A percentile compares a stretch with the other conserved stretches of the same genome.
phyloP scores from a whole-genome alignment of 2,888 invertebrate genomes.

The Trichogramma dendrolimi region DNA sequence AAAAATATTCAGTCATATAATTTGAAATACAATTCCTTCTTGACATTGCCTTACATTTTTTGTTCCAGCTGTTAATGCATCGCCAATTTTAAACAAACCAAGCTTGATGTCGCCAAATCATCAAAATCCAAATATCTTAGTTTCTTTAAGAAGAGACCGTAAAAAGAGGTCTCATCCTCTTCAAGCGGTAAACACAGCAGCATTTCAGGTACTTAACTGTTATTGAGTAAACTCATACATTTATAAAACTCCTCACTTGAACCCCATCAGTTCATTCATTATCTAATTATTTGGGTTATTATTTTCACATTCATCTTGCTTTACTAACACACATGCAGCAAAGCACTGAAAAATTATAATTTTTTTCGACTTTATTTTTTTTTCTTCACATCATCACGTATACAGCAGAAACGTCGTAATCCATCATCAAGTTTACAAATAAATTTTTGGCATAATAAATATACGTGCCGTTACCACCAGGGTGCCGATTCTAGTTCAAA shows the following conservation, averaged over 20 bases:
- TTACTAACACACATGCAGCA: constrained; percentile 4
- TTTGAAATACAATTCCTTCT: constrained; percentile 4
- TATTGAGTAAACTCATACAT: constrained; percentile 2
- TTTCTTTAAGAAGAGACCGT: constrained; percentile 50
- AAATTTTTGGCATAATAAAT: constrained; percentile 37
- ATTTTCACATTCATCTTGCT: neutral
- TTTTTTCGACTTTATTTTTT: constrained; percentile 1
- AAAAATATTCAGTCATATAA: constrained; percentile 6
- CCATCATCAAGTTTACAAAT: constrained; percentile 37
- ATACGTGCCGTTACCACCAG: constrained; percentile 48
- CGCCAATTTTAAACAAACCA: constrained; percentile 55
- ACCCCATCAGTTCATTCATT: constrained; percentile 19
- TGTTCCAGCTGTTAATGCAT: constrained; percentile 41
- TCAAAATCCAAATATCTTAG: constrained; percentile 45
- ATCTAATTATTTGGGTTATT: neutral
- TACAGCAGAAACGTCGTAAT: constrained; percentile 35
- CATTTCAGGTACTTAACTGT: constrained; percentile 55
- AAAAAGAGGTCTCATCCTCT: constrained; percentile 59
- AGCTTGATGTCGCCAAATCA: constrained; percentile 51
- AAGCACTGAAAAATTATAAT: neutral
- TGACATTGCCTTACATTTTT: constrained; percentile 33
- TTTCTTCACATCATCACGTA: neutral
- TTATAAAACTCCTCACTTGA: neutral
- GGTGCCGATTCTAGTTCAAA: constrained; percentile 86
- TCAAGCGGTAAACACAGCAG: constrained; percentile 57